Conservation (phyloP, 2,113 vertebrate species). For the Montifringilla adamsi region DNA sequence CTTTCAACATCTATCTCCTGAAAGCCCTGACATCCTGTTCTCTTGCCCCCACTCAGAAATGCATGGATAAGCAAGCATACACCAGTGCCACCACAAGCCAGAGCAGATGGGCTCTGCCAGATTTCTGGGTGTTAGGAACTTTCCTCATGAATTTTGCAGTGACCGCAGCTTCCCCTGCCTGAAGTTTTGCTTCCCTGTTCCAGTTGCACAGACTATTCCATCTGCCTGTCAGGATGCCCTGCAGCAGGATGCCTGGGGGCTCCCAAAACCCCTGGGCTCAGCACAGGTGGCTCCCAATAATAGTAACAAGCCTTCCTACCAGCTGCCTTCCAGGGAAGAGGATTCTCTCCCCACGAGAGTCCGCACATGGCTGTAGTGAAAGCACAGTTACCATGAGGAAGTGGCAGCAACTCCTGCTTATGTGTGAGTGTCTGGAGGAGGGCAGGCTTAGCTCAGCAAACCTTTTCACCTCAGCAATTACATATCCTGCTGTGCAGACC, state of each 20-base stretch:
- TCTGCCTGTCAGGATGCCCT: background rate
- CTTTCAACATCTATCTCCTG: background rate
- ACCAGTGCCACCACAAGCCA: background rate
- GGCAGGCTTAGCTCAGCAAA: background rate
- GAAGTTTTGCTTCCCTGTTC: background rate
- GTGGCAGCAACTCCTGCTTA: background rate
- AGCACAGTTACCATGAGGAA: background rate
- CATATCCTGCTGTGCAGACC: background rate
- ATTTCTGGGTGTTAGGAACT: background rate
- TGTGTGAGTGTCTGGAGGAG: background rate
- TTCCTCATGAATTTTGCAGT: background rate
- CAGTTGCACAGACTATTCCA: rapidly evolving
- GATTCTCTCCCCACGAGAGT: background rate
- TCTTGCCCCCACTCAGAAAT: background rate
- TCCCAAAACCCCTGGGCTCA: background rate
- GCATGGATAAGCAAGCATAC: background rate
- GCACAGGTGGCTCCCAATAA: background rate
- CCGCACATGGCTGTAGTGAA: background rate
- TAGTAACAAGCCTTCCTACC: background rate
- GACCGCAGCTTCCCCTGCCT: background rate
- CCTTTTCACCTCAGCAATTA: background rate
- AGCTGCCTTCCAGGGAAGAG: background rate
- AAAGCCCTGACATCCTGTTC: background rate
- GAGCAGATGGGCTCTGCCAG: background rate
- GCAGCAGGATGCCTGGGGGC: background rate